Evolutionary conservation across 2,797 vertebrate genomes (phyloP), one percentile per base, ranked within the genome.

Genomic region (Lophotriccus pileatus): DNA sequence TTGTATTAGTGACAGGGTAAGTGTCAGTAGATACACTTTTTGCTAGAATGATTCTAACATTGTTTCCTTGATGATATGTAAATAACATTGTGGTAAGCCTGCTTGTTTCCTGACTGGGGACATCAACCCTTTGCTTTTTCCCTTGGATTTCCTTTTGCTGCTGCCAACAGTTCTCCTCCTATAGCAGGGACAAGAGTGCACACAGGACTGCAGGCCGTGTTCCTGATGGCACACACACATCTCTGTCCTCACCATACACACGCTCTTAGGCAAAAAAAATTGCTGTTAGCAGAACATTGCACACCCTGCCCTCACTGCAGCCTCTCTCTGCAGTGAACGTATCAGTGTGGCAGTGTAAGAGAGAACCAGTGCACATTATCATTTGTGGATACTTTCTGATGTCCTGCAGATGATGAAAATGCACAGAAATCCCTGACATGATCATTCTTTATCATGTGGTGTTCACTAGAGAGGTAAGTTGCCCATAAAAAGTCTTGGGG

Each of bases 371-470:
- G 30, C 27, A 66, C 6, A 1, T 14, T 36, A 23, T 15, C 25
- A 2, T 14, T 44, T 46, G 10, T 14, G 17, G 36, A 49, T 39
- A 37, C 46, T 68, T 77, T 41, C 22, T 43, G 15, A 16, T 55
- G 24, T 6, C 10, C 30, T 66, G 47, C 6, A 72, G 58, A 22
- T 41, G 23, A 25, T 16, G 56, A 67, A 83, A 84, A 67, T 30
- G 47, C 27, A 60, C 8, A 69, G 41, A 87, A 9, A 5, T 64
- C 23, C 25, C 47, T 24, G 6, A 34, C 6, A 34, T 9, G 19
- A 36, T 4, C 1, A 1, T n/a, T 6, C 8, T 18, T 74, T 62
- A 27, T 27, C 47, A 19, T 47, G 36, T 5, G 0, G 0, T 30
- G 7, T 24, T 70, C 24, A 24, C 10, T 32, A 14, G 12, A 12